phyloP scores from a whole-genome alignment of 1,140 invertebrate genomes.

The Periplaneta americana region DNA sequence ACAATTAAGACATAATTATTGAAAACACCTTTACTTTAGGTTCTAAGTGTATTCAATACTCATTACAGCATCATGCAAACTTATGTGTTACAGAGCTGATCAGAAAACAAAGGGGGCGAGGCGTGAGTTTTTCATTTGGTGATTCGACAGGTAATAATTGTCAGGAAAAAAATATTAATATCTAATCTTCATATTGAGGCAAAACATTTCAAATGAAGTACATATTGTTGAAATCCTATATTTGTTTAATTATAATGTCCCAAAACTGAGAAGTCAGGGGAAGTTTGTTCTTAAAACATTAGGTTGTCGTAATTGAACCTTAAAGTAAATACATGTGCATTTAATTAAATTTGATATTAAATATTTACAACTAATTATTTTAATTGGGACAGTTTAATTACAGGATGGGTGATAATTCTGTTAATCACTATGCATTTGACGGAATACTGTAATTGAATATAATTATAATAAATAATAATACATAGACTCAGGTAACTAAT shows the following conservation, averaged over 20 bases:
- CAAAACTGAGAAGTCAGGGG: too few relatives aligned
- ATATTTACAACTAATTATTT: not conserved
- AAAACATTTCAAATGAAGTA: not conserved
- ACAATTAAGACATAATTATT: too few relatives aligned
- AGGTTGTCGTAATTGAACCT: not conserved
- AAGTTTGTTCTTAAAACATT: too few relatives aligned
- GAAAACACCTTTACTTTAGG: not conserved
- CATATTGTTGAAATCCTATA: not conserved
- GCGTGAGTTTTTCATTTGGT: constrained; percentile 14
- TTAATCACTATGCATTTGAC: not conserved
- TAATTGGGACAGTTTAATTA: not conserved
- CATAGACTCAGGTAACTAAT: too few relatives aligned
- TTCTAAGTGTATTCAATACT: not conserved
- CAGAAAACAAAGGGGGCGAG: constrained; percentile 10
- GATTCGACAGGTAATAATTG: constrained; percentile 15
- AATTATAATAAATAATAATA: not conserved
- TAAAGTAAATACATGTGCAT: not conserved
- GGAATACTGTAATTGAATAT: not conserved
- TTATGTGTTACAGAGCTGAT: constrained; percentile 11
- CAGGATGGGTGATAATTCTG: not conserved
- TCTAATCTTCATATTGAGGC: not conserved
- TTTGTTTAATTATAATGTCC: too few relatives aligned
- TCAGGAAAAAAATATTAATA: not conserved
- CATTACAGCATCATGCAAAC: not conserved
- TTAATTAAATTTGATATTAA: not conserved